These are phyloP conservation scores for Polylopha cassiicola DNA, from an alignment of 2,888 invertebrate species.

Conservation along the genomic window DNA sequence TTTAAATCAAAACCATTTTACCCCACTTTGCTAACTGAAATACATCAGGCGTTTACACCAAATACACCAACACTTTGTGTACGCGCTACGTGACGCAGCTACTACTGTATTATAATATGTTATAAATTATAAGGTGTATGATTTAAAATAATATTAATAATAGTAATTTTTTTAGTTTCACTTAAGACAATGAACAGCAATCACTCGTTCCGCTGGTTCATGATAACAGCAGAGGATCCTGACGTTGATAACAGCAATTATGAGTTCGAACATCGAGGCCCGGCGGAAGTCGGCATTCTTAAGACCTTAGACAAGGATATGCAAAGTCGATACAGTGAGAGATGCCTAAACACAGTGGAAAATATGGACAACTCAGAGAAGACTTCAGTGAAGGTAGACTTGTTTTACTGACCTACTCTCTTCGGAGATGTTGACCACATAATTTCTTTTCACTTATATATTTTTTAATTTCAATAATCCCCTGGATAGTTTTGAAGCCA, in stretches of 20 bases:
- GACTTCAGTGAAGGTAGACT: constrained; percentile 45
- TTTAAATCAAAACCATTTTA: too few species aligned
- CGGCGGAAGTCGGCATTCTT: constrained; percentile 52
- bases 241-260: constrained; percentile 45
- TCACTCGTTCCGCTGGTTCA: constrained; percentile 60
- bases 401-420: background rate
- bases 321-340: constrained; percentile 55
- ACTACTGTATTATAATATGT: too few species aligned
- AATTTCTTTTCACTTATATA: too few species aligned
- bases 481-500: too few species aligned
- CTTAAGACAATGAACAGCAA: constrained; percentile 35
- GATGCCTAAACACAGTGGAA: constrained; percentile 58
- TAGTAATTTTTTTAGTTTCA: constrained; percentile 48
- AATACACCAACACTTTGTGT: too few species aligned
- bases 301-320: constrained; percentile 52
- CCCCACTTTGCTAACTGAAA: too few species aligned
- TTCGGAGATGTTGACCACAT: background rate
- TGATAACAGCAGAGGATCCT: constrained; percentile 68
- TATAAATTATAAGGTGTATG: too few species aligned
- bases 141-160: too few species aligned
- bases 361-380: constrained; percentile 61
- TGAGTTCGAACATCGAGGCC: constrained; percentile 35
- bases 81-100: too few species aligned
- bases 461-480: too few species aligned
- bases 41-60: too few species aligned